A percentile compares a stretch with the other conserved stretches of the same genome.
phyloP scores from a whole-genome alignment of 2,797 vertebrate genomes.

The Meriones psammophilus region DNA sequence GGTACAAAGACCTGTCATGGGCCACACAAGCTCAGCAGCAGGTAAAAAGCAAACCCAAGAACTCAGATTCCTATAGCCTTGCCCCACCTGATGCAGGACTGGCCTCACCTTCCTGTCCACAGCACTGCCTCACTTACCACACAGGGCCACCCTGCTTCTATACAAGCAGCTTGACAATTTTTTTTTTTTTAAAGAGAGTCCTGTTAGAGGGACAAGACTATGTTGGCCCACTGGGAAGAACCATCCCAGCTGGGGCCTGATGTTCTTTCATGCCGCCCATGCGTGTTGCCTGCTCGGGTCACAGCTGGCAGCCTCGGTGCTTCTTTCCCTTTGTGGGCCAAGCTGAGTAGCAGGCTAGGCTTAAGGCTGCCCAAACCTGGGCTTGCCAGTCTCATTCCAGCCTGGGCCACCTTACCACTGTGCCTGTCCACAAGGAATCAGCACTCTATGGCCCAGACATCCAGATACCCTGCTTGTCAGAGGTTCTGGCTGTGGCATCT shows the following conservation, averaged over 20 bases:
- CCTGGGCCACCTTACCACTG: neutral
- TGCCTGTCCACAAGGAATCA: neutral
- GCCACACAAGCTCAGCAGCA: neutral
- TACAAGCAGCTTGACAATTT: neutral
- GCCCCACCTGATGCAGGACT: neutral
- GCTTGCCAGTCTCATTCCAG: neutral
- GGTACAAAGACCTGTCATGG: neutral
- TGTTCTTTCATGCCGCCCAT: fast-evolving
- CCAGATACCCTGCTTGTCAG: neutral
- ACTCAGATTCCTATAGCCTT: neutral
- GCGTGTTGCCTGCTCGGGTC: neutral
- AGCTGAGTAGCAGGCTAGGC: neutral
- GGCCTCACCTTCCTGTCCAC: neutral
- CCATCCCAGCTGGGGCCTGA: neutral
- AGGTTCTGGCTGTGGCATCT: neutral
- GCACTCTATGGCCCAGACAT: neutral
- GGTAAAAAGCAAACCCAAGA: neutral
- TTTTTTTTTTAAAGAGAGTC: neutral
- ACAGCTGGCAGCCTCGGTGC: neutral
- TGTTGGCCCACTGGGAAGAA: neutral
- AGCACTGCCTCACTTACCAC: neutral
- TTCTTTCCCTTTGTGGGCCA: neutral
- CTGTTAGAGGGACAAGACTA: neutral
- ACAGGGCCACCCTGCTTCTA: neutral
- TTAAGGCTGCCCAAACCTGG: neutral